Conservation (phyloP, 2,888 invertebrate species). For the Chloromyia formosa region DNA sequence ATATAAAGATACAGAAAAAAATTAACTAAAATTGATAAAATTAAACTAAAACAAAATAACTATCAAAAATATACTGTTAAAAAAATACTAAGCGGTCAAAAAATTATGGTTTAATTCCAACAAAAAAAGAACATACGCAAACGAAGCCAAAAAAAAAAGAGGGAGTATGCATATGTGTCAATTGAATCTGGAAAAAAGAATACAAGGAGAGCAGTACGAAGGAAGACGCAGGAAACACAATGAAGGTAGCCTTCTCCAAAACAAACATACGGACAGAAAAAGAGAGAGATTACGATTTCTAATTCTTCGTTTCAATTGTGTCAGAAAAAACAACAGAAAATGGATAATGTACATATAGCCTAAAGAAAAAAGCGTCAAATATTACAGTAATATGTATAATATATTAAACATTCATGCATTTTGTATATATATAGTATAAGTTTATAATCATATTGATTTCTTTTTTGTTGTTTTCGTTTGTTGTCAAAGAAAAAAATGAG, state of each 20-base stretch:
- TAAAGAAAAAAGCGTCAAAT: constrained; percentile 54
- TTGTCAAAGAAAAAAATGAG: constrained; percentile 20
- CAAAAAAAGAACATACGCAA: no score
- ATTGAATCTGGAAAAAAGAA: no score
- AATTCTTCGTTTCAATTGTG: constrained; percentile 4
- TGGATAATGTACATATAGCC: constrained; percentile 39
- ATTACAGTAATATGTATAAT: constrained; percentile 53
- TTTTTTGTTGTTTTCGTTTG: constrained; percentile 45
- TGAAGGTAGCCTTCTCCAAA: constrained; percentile 1
- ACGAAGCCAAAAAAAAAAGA: no score
- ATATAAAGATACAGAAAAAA: constrained; percentile 33
- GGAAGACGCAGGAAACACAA: no score
- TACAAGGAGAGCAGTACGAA: no score
- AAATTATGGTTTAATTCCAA: no score
- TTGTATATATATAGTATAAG: constrained; percentile 22
- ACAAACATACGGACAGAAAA: constrained; percentile 32
- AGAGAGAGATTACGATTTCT: constrained; percentile 7
- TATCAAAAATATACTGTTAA: background rate
- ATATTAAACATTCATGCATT: constrained; percentile 55
- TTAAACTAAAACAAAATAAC: constrained; percentile 14
- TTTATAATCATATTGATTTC: constrained; percentile 44
- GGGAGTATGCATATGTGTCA: no score
- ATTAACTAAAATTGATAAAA: constrained; percentile 19
- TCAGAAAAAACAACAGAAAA: constrained; percentile 6
- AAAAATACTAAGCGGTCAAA: background rate